Evolutionary conservation across 2,888 invertebrate genomes (phyloP), one percentile per base, ranked within the genome.

Genomic region (Heliconius sara): DNA sequence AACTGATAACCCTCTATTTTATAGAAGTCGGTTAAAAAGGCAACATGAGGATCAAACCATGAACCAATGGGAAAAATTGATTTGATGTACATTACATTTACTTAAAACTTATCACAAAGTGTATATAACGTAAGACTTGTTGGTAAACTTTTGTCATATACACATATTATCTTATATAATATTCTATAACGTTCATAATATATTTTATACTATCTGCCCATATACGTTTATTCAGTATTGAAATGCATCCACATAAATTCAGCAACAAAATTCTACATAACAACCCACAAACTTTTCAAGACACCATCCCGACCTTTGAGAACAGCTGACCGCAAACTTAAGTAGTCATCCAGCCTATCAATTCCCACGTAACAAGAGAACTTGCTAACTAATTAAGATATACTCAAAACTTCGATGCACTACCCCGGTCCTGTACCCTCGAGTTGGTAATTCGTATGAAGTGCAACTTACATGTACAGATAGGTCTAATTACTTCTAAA

Each of bases 381-480:
- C 83, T 86, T 83, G 81, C 75, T 75, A 84, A 85, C 85, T 85
- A 86, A 86, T 86, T 85, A 86, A 83, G 84, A 84, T 79, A 77
- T 83, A 81, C 84, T 85, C 82, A 78, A 80, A 84, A 85, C 83
- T 85, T 86, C 81, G 83, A 82, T 83, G 85, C 83, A 81, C 83
- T 80, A 77, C 73, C 80, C 79, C 71, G 79, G 77, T 81, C 73
- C 65, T 75, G 68, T 79, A 77, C 60, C 60, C 60, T n/a, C 12
- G 76, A 83, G 78, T 80, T 82, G 76, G 79, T 65, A 77, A 78
- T 77, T 81, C 80, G 65, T 66, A 72, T 80, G 70, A 76, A 81
- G 81, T 81, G 81, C 81, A 76, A 71, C 67, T 81, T 78, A 80
- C 71, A 72, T 67, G 75, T 77, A 78, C 57, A 77, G 70, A 74